Conservation (phyloP, 1,140 invertebrate species). For the Dufourea novaeangliae region DNA sequence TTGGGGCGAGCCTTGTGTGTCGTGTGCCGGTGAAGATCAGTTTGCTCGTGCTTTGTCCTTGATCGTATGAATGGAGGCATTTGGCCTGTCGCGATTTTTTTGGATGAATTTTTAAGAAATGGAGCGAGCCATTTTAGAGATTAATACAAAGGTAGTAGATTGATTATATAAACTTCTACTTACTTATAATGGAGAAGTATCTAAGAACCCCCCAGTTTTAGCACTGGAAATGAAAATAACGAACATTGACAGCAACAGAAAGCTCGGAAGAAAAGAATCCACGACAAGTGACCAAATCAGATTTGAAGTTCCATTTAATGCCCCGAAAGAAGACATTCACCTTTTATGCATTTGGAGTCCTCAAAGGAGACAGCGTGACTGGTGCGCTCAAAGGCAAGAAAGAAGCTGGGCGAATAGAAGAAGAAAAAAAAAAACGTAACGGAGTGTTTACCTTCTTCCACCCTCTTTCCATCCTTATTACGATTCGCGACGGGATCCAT, state of each 20-base stretch:
- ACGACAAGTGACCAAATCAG: not conserved
- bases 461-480: not conserved
- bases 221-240: no score
- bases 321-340: not conserved
- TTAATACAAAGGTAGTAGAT: no score
- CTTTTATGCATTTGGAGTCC: no score
- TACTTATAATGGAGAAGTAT: no score
- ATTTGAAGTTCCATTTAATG: not conserved
- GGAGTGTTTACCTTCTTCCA: constrained; percentile 1
- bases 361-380: not conserved
- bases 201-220: no score
- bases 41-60: not conserved
- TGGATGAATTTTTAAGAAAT: no score
- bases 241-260: no score
- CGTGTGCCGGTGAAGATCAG: not conserved
- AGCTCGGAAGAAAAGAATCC: not conserved
- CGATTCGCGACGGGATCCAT: constrained; percentile 13
- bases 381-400: not conserved
- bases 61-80: no score
- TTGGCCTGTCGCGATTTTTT: no score
- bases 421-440: no score
- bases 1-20: not conserved
- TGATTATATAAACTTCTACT: no score
- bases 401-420: not conserved
- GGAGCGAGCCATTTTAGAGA: no score